These are phyloP conservation scores for Tigriopus californicus DNA, from an alignment of 2,888 invertebrate genomes.

Conservation along the genomic window DNA sequence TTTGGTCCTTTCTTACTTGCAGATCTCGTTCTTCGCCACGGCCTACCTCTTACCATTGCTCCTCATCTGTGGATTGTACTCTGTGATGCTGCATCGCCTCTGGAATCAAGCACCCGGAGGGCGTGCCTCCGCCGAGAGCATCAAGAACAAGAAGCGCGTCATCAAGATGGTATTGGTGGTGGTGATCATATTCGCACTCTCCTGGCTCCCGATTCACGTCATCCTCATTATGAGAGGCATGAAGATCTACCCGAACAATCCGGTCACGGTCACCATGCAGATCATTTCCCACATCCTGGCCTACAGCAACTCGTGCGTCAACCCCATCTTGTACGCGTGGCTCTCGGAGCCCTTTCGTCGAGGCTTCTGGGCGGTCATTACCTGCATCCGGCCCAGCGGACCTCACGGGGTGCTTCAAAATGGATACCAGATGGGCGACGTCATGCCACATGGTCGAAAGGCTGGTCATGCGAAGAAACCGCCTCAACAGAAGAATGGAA, in stretches of 20 bases:
- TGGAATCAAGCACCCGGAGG: background rate
- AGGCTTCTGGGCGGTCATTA: background rate
- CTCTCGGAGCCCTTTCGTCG: background rate
- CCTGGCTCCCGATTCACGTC: conserved; percentile 3
- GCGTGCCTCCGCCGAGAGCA: background rate
- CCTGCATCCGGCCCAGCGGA: conserved; percentile 1
- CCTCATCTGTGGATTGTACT: conserved; percentile 4
- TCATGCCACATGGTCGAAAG: background rate
- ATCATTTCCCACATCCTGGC: conserved; percentile 6
- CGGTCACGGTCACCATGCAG: background rate
- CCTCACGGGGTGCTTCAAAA: conserved; percentile 6
- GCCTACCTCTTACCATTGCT: conserved; percentile 3
- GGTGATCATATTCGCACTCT: background rate
- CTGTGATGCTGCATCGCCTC: background rate
- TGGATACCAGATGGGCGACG: background rate
- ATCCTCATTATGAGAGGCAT: background rate
- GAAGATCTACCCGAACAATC: background rate
- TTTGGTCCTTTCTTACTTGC: background rate
- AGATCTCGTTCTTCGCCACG: background rate
- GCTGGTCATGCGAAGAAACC: too few relatives aligned
- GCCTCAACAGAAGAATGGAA: too few relatives aligned
- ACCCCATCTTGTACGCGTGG: conserved; percentile 6
- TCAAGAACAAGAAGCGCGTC: background rate
- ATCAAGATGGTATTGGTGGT: conserved; percentile 7
- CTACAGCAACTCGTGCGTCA: conserved; percentile 4